Evolutionary conservation across 2,113 vertebrate genomes (phyloP).

Genomic region (Poecile atricapillus): DNA sequence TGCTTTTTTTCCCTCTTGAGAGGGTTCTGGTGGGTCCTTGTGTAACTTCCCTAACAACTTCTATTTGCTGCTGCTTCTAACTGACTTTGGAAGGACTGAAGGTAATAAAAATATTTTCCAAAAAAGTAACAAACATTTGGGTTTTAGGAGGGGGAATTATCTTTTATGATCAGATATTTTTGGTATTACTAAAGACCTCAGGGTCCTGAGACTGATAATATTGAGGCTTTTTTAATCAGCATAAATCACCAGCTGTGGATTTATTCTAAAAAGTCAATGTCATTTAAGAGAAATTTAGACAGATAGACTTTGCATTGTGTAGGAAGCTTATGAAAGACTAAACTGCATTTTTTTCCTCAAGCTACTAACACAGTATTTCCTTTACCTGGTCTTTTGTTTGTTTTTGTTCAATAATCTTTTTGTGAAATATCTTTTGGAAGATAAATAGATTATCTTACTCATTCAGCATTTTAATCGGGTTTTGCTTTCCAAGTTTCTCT

Average conservation of each 20-base stretch:
- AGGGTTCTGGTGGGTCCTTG: not conserved
- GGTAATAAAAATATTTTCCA: not conserved
- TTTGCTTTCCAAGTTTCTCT: not conserved
- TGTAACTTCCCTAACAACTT: not conserved
- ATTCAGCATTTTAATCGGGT: not conserved
- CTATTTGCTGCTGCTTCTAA: not conserved
- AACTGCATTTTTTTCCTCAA: not conserved
- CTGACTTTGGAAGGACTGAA: not conserved
- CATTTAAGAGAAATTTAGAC: not conserved
- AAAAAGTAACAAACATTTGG: not conserved
- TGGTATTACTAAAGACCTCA: not conserved
- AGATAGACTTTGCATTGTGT: not conserved
- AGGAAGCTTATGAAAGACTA: not conserved
- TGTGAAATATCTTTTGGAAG: not conserved
- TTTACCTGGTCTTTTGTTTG: not conserved
- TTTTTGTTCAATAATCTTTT: not conserved
- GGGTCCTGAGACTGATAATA: not conserved
- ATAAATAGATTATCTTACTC: not conserved
- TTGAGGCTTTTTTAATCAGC: not conserved
- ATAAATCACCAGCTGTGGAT: not conserved
- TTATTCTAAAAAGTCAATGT: not conserved
- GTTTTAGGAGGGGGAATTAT: fast-evolving
- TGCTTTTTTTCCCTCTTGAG: not conserved
- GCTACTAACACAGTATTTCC: not conserved
- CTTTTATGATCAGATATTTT: not conserved